Base-by-base conservation (phyloP, 2,797 vertebrate species). In the Clarias laeviceps region DNA sequence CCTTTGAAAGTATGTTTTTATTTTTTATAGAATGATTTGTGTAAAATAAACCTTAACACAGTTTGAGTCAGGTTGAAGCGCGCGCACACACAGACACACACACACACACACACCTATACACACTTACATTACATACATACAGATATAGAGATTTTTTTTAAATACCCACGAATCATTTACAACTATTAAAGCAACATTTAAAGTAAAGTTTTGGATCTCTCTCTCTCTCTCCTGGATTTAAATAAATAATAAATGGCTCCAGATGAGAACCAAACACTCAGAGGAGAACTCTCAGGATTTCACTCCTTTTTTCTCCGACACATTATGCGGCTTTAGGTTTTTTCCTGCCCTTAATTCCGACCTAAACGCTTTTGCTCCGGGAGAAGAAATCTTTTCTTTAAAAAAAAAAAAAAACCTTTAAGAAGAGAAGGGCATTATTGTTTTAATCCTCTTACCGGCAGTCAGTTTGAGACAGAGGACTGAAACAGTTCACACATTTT, bases 371-470 rank as follows among this genome's bases (percentile, higher is more conserved):
- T 98, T 98, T 98, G 96, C 97, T 96, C 93, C 95, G 95, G 96
- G 95, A 98, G 97, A 97, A 98, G 95, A 97, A 98, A 98, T 97
- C 97, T 98, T 98, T 97, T 98, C 80, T 86, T 80, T 65, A 57
- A 85, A 64, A 80, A 96, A 73, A 73, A 76, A 56, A 20, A 72
- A 96, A 96, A 96, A 92, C 86, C 96, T 96, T 94, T 94, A 96
- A 97, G 96, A 97, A 97, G 96, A 98, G 97, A 97, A 96, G 96
- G 96, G 97, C 96, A 98, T 99, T 98, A 99, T 97, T 97, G 94
- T 97, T 97, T 97, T 99, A 99, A 99, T 99, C 98, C 98, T 98
- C 97, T 99, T 99, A 99, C 95, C 95, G 95, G 96, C 97, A 97
- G 97, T 97, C 97, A 97, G 97, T 97, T 97, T 94, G 96, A 97